Evolutionary conservation across 1,140 invertebrate species (phyloP).

Genomic region (Leptonema lineaticorne): DNA sequence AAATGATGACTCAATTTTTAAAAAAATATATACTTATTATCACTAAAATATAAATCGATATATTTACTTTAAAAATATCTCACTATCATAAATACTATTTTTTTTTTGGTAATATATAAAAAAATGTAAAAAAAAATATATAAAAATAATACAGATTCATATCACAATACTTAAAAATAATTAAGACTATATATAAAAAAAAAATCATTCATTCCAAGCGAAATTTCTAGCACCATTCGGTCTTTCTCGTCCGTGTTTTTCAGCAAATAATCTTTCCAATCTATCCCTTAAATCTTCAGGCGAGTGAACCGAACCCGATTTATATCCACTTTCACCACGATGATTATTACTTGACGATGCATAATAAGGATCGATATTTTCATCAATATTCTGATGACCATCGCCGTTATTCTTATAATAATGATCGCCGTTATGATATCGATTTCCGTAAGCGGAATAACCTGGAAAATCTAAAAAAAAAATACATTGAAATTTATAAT

Average conservation of each 20-base stretch:
- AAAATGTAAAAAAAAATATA: no score
- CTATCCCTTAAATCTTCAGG: constrained; percentile 53
- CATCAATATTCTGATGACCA: neutral
- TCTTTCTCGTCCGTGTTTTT: constrained; percentile 49
- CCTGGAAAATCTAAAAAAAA: constrained; percentile 10
- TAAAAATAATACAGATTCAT: no score
- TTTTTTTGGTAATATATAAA: no score
- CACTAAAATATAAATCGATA: no score
- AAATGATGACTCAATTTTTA: no score
- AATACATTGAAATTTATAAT: no score
- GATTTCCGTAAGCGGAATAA: constrained; percentile 34
- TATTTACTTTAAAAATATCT: no score
- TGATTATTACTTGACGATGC: constrained; percentile 19
- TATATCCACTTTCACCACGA: constrained; percentile 40
- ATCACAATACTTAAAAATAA: no score
- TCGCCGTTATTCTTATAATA: constrained; percentile 28
- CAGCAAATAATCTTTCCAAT: constrained; percentile 51
- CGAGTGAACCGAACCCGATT: constrained; percentile 41
- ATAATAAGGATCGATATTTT: constrained; percentile 36
- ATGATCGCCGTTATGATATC: constrained; percentile 29
- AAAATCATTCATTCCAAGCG: constrained; percentile 55
- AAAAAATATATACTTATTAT: no score
- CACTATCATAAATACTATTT: no score
- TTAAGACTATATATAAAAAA: no score
- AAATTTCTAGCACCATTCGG: constrained; percentile 56